Evolutionary conservation across 2,888 invertebrate genomes (phyloP), one percentile per base, ranked within the genome.

Genomic region (Drosophila lutescens): DNA sequence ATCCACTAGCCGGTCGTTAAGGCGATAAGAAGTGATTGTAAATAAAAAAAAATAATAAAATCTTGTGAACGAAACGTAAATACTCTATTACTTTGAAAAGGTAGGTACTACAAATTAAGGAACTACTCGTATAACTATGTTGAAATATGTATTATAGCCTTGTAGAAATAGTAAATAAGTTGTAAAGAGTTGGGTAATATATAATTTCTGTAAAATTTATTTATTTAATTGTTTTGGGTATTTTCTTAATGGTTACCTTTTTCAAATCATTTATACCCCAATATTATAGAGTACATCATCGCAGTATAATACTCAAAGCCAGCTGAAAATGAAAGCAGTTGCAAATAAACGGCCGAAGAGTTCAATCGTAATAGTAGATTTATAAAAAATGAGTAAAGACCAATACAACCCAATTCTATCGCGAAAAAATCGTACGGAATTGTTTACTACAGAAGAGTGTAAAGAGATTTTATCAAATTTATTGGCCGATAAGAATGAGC

Each of bases 381-480:
- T 1, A 10, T 46, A 32, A n/a, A n/a, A 10, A 2, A 86, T 84
- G 82, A 62, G 49, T 36, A 41, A 65, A 9, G 51, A 69, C 0
- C 54, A 50, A 6, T 73, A 77, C 51, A 74, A 71, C 6, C 77
- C 83, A 10, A 65, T 82, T 9, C 23, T 75, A 1, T 60, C 73
- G 38, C 81, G 79, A 12, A 55, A 55, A 15, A 78, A 76, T 73
- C 76, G 74, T 0, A 9, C 77, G 2, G 85, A 86, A 30, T 60
- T 90, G 32, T 82, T 90, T 57, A 77, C 79, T 15, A 20, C 32
- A 2, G 55, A 61, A 4, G 90, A 90, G 63, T 88, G 88, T 55
- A 71, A 74, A 13, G 40, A 78, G 51, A 89, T 90, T 43, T 70
- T 90, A 4, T 36, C 62, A 4, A 67, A 78, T 57, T 66, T 88